Percentiles rank a stretch among this genome's conserved stretches.
phyloP scores from a whole-genome alignment of 1,140 invertebrate species.

The Microplitis demolitor region DNA sequence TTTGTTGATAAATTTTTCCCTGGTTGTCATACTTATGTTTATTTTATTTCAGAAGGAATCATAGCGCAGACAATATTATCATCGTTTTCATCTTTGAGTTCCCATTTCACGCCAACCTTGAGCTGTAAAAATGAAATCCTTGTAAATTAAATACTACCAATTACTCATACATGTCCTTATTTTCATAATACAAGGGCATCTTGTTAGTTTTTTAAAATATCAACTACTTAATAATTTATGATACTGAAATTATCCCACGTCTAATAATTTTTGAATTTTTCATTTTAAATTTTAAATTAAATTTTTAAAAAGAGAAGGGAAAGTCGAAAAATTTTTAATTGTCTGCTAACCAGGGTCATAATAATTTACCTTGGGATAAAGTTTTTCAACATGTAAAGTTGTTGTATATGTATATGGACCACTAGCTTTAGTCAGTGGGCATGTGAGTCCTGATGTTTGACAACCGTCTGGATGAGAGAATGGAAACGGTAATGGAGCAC shows the following conservation, averaged over 20 bases:
- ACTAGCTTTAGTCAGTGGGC: constrained; percentile 66
- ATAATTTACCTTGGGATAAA: constrained; percentile 63
- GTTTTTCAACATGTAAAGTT: constrained; percentile 65
- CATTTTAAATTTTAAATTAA: too few relatives aligned
- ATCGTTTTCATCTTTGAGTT: constrained; percentile 66
- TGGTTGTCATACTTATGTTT: background rate
- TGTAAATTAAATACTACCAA: background rate
- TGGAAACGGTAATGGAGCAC: constrained; percentile 73
- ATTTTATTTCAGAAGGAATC: constrained; percentile 63
- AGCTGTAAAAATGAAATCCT: constrained; percentile 56
- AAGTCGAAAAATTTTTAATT: too few relatives aligned
- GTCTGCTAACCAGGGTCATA: too few relatives aligned
- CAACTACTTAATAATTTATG: too few relatives aligned
- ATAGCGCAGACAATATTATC: constrained; percentile 70
- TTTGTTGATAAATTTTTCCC: background rate
- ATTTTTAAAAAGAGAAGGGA: too few relatives aligned
- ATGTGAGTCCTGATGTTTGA: constrained; percentile 64
- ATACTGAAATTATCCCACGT: too few relatives aligned
- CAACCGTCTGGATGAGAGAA: constrained; percentile 73
- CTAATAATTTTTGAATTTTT: too few relatives aligned
- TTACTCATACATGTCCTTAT: background rate
- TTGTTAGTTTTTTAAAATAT: too few relatives aligned
- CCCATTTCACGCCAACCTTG: constrained; percentile 73
- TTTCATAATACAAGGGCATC: too few relatives aligned
- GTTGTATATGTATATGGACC: constrained; percentile 66